Evolutionary conservation across 2,797 vertebrate species (phyloP), one percentile per base, ranked within the genome.

Genomic region (Labroides dimidiatus): DNA sequence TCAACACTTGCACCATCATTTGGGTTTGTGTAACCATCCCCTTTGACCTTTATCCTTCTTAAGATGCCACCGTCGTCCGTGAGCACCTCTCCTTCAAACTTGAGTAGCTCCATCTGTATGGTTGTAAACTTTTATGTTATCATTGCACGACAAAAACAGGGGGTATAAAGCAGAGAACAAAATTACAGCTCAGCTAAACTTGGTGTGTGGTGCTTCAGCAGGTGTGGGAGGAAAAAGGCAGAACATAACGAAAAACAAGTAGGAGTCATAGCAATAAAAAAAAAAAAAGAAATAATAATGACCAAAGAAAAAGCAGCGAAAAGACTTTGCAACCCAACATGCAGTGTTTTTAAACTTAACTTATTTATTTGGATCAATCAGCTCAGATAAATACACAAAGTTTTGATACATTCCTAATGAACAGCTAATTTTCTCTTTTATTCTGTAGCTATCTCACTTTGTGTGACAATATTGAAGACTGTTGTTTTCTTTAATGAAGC

Each of bases 1-100:
- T 97, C 91, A 14, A 99, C 98, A 0, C 84, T 93, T 1, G 97
- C 95, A 5, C 97, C 97, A 51, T 99, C 96, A 0, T 99, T 99
- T 17, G 97, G 97, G 83, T 95, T 96, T 42, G 91, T 94, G 77
- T 95, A 98, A 45, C 97, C 96, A 43, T 97, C 96, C 45, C 97
- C 97, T 90, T 96, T 99, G 82, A 91, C 92, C 81, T 96, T 98
- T 91, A 98, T 98, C 92, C 97, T 96, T 57, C 96, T 94, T 33
- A 95, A 80, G 65, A 99, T 95, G 69, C 97, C 97, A 4, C 95
- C 93, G 24, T 99, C 97, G 20, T 96, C 93, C 82, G 96, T 96
- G 53, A 99, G 94, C 77, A 90, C 84, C 88, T 99, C 96, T 9
- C 96, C 97, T 92, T 96, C 95, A 88, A 97, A 98, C 84, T 92